Evolutionary conservation across 1,140 invertebrate species (phyloP).

Genomic region (Plutomurus gul): DNA sequence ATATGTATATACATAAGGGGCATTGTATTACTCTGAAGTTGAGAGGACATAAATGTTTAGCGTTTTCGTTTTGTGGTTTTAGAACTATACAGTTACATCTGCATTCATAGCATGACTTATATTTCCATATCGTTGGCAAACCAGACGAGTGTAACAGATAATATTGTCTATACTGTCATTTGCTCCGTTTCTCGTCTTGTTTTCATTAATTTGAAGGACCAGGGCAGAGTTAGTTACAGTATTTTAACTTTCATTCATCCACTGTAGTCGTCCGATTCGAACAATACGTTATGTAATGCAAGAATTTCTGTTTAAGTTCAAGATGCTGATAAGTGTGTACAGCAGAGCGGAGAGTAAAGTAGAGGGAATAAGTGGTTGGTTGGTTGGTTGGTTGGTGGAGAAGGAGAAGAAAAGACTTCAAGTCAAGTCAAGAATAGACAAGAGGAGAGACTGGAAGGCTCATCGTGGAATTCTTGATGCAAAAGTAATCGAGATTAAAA

Average conservation of each 20-base stretch:
- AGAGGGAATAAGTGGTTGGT: constrained; percentile 13
- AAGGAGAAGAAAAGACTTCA: constrained; percentile 1
- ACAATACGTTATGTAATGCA: background rate
- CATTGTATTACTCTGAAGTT: too few species aligned
- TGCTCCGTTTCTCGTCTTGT: too few species aligned
- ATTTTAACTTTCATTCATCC: background rate
- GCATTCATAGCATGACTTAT: too few species aligned
- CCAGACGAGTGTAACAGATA: too few species aligned
- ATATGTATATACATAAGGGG: too few species aligned
- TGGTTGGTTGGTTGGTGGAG: background rate
- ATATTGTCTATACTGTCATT: too few species aligned
- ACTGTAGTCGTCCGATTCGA: background rate
- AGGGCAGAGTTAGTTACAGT: background rate
- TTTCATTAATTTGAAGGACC: background rate
- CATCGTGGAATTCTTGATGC: constrained; percentile 35
- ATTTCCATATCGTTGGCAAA: too few species aligned
- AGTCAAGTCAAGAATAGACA: constrained; percentile 19
- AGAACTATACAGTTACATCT: background rate
- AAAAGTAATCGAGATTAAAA: constrained; percentile 45
- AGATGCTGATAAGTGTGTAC: background rate
- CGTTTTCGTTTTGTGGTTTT: background rate
- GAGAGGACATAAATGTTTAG: background rate
- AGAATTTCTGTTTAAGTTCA: background rate
- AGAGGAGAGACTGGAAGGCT: constrained; percentile 20
- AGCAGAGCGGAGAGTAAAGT: background rate